Percentiles rank a stretch among this genome's conserved stretches.
Conservation (phyloP, 2,797 vertebrate species). For the Mus caroli region DNA sequence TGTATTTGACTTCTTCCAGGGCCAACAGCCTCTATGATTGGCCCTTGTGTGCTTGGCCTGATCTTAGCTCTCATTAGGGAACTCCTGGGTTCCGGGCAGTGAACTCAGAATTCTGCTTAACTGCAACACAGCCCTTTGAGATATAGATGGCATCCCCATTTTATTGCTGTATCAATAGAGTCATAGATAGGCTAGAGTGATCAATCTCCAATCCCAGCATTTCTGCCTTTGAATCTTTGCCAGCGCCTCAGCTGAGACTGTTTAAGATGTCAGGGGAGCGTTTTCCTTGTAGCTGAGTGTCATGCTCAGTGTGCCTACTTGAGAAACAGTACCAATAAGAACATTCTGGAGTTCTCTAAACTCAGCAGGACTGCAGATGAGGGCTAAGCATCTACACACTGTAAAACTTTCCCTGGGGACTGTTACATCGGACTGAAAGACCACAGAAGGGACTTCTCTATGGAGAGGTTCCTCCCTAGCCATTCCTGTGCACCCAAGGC, state of each 20-base stretch:
- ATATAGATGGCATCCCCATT: background rate
- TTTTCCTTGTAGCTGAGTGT: background rate
- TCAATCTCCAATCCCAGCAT: background rate
- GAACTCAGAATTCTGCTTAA: background rate
- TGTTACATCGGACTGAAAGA: background rate
- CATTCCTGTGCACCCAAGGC: background rate
- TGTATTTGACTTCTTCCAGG: conserved; percentile 23
- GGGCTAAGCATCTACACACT: background rate
- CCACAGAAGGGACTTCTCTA: background rate
- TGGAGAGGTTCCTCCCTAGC: background rate
- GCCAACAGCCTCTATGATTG: background rate
- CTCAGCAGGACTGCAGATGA: background rate
- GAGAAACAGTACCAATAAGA: background rate
- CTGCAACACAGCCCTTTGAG: background rate
- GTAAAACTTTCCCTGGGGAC: background rate
- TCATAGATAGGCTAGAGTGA: background rate
- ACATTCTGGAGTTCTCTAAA: too few relatives aligned
- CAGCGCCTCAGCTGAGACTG: background rate
- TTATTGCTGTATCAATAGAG: background rate
- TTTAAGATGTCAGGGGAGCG: background rate
- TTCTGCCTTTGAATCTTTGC: background rate
- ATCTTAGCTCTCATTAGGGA: background rate
- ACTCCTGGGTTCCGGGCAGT: background rate
- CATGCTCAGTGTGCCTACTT: background rate
- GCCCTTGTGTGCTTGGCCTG: background rate